Conservation (phyloP, 2,888 invertebrate genomes). For the Melanostoma scalare region DNA sequence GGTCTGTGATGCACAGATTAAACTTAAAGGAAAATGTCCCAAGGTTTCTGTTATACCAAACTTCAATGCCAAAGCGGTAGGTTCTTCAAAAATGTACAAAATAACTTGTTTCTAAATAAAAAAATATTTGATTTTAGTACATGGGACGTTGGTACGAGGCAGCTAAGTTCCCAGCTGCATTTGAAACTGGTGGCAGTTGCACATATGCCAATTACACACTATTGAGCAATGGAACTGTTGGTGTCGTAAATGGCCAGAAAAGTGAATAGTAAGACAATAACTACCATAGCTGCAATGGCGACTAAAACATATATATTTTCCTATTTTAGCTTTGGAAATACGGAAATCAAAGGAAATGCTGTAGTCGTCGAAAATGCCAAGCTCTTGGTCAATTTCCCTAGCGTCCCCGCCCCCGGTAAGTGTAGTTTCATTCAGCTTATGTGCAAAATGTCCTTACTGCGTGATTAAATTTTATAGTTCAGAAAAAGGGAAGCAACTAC, state of each 20-base stretch:
- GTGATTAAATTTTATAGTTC: not conserved
- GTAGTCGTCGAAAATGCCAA: slow-evolving; percentile 44
- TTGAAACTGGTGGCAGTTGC: slow-evolving; percentile 49
- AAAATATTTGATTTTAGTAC: slow-evolving; percentile 26
- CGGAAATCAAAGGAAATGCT: slow-evolving; percentile 46
- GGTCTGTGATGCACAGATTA: slow-evolving; percentile 1
- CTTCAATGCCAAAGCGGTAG: slow-evolving; percentile 40
- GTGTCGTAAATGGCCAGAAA: slow-evolving; percentile 26
- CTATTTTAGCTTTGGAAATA: not conserved
- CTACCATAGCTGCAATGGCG: not conserved
- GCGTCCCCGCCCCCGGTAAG: slow-evolving; percentile 18
- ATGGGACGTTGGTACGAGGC: slow-evolving; percentile 63
- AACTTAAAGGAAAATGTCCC: slow-evolving; percentile 32
- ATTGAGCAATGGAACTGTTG: slow-evolving; percentile 35
- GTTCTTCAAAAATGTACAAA: not conserved
- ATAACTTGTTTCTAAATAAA: not conserved
- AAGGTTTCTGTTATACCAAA: slow-evolving; percentile 32
- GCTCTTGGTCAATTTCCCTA: slow-evolving; percentile 46
- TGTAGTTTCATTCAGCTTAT: not conserved
- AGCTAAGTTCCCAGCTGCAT: slow-evolving; percentile 52
- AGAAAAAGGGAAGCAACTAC: slow-evolving; percentile 48
- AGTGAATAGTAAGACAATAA: slow-evolving; percentile 26
- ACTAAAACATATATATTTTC: not conserved
- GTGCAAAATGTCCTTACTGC: not conserved
- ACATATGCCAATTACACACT: slow-evolving; percentile 46